phyloP scores from a whole-genome alignment of 2,888 invertebrate genomes.

The Xanthia icteritia region DNA sequence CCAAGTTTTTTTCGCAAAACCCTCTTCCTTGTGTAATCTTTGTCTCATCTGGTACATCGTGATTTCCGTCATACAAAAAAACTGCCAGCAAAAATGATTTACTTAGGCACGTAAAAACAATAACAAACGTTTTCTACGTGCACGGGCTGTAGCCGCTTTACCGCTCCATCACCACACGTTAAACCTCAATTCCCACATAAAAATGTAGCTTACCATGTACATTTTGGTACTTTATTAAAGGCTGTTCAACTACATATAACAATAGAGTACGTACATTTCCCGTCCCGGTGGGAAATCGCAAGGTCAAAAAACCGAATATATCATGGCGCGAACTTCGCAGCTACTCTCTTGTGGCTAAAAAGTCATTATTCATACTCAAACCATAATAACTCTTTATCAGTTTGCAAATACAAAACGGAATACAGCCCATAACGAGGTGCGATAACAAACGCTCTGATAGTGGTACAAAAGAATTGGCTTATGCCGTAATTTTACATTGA shows the following conservation, averaged over 20 bases:
- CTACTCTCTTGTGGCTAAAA: conserved; percentile 38
- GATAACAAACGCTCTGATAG: conserved; percentile 72
- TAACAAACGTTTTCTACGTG: conserved; percentile 44
- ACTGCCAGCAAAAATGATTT: conserved; percentile 29
- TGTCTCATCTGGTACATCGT: conserved; percentile 19
- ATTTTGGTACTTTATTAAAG: conserved; percentile 48
- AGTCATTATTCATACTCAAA: conserved; percentile 57
- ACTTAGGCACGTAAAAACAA: conserved; percentile 54
- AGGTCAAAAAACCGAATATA: conserved; percentile 66
- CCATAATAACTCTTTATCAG: conserved; percentile 67
- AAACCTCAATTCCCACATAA: conserved; percentile 49
- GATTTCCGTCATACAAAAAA: conserved; percentile 22
- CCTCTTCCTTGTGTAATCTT: conserved; percentile 30
- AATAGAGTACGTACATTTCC: conserved; percentile 60
- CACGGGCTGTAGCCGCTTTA: conserved; percentile 13
- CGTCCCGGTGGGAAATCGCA: conserved; percentile 64
- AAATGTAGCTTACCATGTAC: conserved; percentile 41
- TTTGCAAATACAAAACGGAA: conserved; percentile 67
- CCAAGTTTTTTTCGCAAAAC: conserved; percentile 9
- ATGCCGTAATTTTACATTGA: conserved; percentile 51
- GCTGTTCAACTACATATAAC: conserved; percentile 63
- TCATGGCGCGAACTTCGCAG: conserved; percentile 24
- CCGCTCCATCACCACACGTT: conserved; percentile 37
- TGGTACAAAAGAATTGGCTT: conserved; percentile 71
- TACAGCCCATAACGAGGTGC: conserved; percentile 62